phyloP scores from a whole-genome alignment of 2,797 vertebrate genomes.

The Emydoidea blandingii region DNA sequence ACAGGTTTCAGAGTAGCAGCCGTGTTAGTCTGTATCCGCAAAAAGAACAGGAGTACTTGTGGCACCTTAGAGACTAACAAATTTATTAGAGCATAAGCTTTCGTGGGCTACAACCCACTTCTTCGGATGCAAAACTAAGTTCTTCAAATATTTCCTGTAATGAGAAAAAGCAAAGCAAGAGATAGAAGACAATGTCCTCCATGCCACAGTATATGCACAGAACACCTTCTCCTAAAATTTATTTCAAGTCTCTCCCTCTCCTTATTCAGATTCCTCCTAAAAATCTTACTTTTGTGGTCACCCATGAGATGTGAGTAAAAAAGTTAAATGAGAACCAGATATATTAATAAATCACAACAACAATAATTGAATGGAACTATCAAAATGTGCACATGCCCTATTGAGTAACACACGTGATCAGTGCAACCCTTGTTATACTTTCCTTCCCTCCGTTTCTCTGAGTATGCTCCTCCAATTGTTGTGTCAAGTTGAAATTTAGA shows the following conservation, averaged over 20 bases:
- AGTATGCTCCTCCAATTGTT: background rate
- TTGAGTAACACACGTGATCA: background rate
- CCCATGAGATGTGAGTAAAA: background rate
- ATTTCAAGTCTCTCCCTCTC: background rate
- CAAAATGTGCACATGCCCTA: background rate
- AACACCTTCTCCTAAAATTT: slow-evolving; percentile 10
- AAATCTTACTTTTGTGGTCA: background rate
- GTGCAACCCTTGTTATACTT: background rate
- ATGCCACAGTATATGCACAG: background rate
- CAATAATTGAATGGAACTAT: background rate
- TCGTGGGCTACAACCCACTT: no score
- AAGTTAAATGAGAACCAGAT: background rate
- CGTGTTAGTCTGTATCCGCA: no score
- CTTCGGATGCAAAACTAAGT: background rate
- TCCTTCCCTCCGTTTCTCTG: background rate
- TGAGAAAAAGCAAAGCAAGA: background rate
- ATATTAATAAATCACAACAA: slow-evolving; percentile 8
- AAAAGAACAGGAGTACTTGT: no score
- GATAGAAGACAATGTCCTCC: slow-evolving; percentile 19
- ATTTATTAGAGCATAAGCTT: no score
- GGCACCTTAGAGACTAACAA: no score
- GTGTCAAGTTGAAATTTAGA: background rate
- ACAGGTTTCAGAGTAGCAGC: no score
- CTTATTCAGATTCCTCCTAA: background rate
- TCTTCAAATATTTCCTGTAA: slow-evolving; percentile 19